Evolutionary conservation across 2,797 vertebrate species (phyloP).

Genomic region (Arnoldichthys spilopterus): DNA sequence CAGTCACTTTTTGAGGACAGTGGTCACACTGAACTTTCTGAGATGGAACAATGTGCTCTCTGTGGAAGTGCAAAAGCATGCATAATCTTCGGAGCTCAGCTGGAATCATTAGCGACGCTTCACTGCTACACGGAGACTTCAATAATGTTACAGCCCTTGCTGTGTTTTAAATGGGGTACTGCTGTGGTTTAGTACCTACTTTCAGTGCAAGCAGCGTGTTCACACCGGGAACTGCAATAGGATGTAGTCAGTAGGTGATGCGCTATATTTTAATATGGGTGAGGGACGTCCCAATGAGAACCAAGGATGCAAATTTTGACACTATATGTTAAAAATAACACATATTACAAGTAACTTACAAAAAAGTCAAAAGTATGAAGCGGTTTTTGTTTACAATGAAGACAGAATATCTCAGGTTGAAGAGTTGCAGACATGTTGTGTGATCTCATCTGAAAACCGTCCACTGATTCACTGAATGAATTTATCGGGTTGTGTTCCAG

Average conservation of each 20-base stretch:
- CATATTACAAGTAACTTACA: too few relatives aligned
- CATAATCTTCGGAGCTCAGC: conserved; percentile 60
- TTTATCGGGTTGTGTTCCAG: too few relatives aligned
- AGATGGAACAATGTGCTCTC: background rate
- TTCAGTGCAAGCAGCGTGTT: background rate
- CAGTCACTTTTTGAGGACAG: background rate
- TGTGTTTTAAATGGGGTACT: background rate
- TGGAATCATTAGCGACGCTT: conserved; percentile 63
- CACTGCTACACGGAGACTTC: conserved; percentile 10
- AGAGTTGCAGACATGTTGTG: too few relatives aligned
- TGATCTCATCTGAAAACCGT: too few relatives aligned
- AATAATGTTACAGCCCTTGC: background rate
- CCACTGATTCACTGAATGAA: too few relatives aligned
- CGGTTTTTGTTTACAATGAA: too few relatives aligned
- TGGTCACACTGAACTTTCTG: background rate
- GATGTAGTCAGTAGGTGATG: background rate
- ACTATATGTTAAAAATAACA: too few relatives aligned
- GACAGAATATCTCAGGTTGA: too few relatives aligned
- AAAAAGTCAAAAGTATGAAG: too few relatives aligned
- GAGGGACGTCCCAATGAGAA: too few relatives aligned
- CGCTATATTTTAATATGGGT: too few relatives aligned
- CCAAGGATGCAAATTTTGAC: too few relatives aligned
- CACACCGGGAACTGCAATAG: background rate
- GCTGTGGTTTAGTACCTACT: background rate
- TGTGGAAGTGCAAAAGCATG: conserved; percentile 49